phyloP scores from a whole-genome alignment of 2,888 invertebrate species.

The Mayetiola destructor region DNA sequence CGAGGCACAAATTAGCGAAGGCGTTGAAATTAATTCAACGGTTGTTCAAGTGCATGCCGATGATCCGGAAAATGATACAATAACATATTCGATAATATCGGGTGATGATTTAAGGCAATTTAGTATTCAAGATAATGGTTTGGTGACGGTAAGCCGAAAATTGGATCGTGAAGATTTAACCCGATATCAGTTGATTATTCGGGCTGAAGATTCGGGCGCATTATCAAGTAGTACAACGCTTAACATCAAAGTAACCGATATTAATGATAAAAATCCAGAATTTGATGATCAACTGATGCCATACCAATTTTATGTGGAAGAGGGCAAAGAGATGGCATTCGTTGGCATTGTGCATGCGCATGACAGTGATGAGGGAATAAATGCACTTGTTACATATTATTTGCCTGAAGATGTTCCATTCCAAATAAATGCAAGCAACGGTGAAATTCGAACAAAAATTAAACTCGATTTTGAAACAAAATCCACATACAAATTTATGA shows the following conservation, averaged over 20 bases:
- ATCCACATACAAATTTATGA: slow-evolving; percentile 60
- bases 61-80: slow-evolving; percentile 77
- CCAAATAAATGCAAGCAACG: slow-evolving; percentile 60
- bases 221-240: slow-evolving; percentile 69
- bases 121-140: slow-evolving; percentile 70
- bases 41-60: slow-evolving; percentile 70
- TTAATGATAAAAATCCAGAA: slow-evolving; percentile 83
- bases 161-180: slow-evolving; percentile 81
- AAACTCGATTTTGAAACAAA: slow-evolving; percentile 70
- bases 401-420: slow-evolving; percentile 68
- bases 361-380: slow-evolving; percentile 73
- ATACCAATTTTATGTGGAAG: slow-evolving; percentile 67
- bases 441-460: slow-evolving; percentile 58
- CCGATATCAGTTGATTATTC: slow-evolving; percentile 71
- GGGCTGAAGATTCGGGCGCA: slow-evolving; percentile 74
- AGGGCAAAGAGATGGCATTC: slow-evolving; percentile 44
- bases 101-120: slow-evolving; percentile 84
- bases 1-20: slow-evolving; percentile 78
- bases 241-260: slow-evolving; percentile 78
- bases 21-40: slow-evolving; percentile 74
- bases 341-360: slow-evolving; percentile 74
- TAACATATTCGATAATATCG: slow-evolving; percentile 71
- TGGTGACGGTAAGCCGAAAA: slow-evolving; percentile 70
- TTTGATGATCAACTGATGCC: slow-evolving; percentile 59
- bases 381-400: slow-evolving; percentile 66